Evolutionary conservation across 1,140 invertebrate species (phyloP), one percentile per base, ranked within the genome.

Genomic region (Mamestra configurata): DNA sequence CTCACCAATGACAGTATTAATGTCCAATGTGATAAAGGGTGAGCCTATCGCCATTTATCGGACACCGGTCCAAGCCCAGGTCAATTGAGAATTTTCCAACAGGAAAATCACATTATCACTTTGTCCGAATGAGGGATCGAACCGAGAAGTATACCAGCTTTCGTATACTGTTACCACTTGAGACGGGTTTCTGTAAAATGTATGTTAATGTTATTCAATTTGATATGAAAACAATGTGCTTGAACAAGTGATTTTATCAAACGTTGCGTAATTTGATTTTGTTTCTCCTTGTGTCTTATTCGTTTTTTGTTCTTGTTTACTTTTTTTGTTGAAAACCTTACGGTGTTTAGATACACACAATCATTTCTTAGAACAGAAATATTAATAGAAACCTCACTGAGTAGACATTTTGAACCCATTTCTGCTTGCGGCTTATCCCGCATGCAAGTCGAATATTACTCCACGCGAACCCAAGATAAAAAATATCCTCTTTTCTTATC

Each of bases 21-120:
- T 66, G 61, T 40, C 61, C 61, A 40, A 37, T 20, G 35, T 66
- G 61, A 66, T 66, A 66, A 66, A 66, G 61, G 61, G 61, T 66
- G 35, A 40, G 35, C 31, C 61, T 37, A 66, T 66, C 61, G 35
- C 35, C 61, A 22, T 66, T 66, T 66, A 66, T 40, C 61, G 61
- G 61, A 66, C 61, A 66, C 61, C 61, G 61, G 31, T 66, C 61
- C 35, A 40, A 40, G 35, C 61, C 35, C 61, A 66, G 61, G 61
- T 66, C 61, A 66, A 66, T 66, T 66, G 61, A 66, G 61, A 66
- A 66, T 66, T 66, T 66, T 66, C 61, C 61, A 66, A 66, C 61
- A 66, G 61, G 61, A 66, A 66, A 66, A 66, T 66, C 61, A 66
- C 61, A 66, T 66, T 66, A 66, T 66, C 61, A 66, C 61, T 66